Conservation (phyloP, 2,797 vertebrate genomes). For the Amphiprion clarkii region DNA sequence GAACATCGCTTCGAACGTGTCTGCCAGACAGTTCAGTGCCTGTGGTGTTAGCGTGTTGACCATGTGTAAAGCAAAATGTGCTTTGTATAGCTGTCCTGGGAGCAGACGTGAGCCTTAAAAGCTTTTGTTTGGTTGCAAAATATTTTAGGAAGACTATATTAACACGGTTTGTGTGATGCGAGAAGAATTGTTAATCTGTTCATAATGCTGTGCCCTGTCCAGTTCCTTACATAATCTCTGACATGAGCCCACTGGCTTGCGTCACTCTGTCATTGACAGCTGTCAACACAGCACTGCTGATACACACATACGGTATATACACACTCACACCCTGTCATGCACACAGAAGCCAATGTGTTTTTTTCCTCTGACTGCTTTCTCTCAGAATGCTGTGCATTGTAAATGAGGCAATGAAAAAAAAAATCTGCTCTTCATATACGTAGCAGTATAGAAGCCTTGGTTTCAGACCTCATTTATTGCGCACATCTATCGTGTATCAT, state of each 20-base stretch:
- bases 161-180: conserved; percentile 67
- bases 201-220: conserved; percentile 79
- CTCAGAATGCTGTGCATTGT: conserved; percentile 30
- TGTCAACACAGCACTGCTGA: conserved; percentile 77
- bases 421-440: neutral
- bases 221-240: conserved; percentile 86
- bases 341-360: conserved; percentile 37
- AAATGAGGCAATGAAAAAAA: conserved; percentile 27
- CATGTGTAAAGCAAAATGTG: conserved; percentile 35
- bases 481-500: conserved; percentile 59
- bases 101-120: conserved; percentile 31
- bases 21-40: conserved; percentile 41
- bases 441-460: conserved; percentile 6
- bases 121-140: conserved; percentile 60
- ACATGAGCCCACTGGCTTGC: conserved; percentile 82
- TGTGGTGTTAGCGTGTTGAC: conserved; percentile 37
- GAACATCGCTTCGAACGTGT: conserved; percentile 28
- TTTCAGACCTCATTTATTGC: conserved; percentile 48
- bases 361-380: conserved; percentile 17
- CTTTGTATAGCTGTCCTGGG: conserved; percentile 28
- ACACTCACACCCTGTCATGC: conserved; percentile 18
- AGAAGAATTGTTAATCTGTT: conserved; percentile 78
- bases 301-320: conserved; percentile 24
- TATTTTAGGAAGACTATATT: conserved; percentile 64
- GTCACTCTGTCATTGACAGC: conserved; percentile 86